Conservation (phyloP, 2,888 invertebrate genomes). For the Venustoraphidia nigricollis region DNA sequence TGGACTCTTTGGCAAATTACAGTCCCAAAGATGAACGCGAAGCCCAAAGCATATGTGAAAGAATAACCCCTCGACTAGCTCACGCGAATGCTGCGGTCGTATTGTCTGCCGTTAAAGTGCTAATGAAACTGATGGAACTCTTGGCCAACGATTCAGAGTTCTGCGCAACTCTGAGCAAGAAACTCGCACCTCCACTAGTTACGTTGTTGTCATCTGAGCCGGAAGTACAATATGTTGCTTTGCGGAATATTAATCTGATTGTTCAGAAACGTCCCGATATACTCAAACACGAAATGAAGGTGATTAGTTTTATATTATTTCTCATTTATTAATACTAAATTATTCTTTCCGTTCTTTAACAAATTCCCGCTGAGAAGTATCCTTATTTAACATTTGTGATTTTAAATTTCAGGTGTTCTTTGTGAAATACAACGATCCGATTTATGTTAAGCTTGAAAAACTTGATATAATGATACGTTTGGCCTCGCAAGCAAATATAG, state of each 20-base stretch:
- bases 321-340: too few relatives aligned
- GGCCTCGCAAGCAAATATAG: slow-evolving; percentile 94
- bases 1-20: slow-evolving; percentile 95
- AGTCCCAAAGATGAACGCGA: slow-evolving; percentile 93
- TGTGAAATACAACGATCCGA: slow-evolving; percentile 99
- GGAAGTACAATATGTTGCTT: slow-evolving; percentile 97
- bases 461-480: slow-evolving; percentile 98
- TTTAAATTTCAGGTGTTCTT: slow-evolving; percentile 58
- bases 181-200: slow-evolving; percentile 96
- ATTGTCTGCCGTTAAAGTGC: slow-evolving; percentile 89
- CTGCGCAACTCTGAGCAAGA: slow-evolving; percentile 84
- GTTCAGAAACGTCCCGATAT: slow-evolving; percentile 99
- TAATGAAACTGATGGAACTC: slow-evolving; percentile 99
- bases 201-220: slow-evolving; percentile 95
- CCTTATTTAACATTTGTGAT: slow-evolving; percentile 1
- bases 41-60: slow-evolving; percentile 95
- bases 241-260: slow-evolving; percentile 96
- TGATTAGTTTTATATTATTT: slow-evolving; percentile 20
- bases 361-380: neutral
- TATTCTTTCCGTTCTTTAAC: slow-evolving; percentile 3
- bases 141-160: slow-evolving; percentile 86
- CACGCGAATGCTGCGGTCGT: slow-evolving; percentile 99
- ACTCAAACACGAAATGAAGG: slow-evolving; percentile 99
- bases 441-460: slow-evolving; percentile 98
- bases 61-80: slow-evolving; percentile 91